Conservation (phyloP, 2,797 vertebrate genomes). For the Ataeniobius toweri region DNA sequence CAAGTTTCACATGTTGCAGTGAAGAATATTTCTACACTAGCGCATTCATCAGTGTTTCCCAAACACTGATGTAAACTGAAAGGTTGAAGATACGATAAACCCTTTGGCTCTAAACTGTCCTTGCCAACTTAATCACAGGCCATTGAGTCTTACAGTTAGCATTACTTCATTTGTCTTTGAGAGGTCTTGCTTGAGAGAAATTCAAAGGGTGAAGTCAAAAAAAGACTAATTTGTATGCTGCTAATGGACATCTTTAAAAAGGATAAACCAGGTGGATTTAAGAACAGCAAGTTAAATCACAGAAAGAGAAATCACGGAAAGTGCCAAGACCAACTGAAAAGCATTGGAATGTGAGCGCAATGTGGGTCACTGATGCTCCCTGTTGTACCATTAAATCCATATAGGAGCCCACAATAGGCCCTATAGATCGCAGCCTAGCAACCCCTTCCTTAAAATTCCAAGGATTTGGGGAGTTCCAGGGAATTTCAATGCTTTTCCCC, state of each 20-base stretch:
- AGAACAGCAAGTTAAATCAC: conserved; percentile 40
- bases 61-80: not conserved
- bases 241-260: conserved; percentile 34
- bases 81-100: conserved; percentile 13
- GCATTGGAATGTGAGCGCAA: conserved; percentile 69
- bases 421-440: conserved; percentile 79
- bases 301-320: conserved; percentile 44
- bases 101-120: conserved; percentile 8
- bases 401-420: conserved; percentile 70
- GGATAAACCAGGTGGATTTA: conserved; percentile 28
- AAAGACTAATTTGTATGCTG: conserved; percentile 3
- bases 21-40: not conserved
- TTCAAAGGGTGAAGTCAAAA: not conserved
- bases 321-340: conserved; percentile 60
- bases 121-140: conserved; percentile 46
- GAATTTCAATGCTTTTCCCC: conserved; percentile 64
- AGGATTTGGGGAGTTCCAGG: conserved; percentile 70
- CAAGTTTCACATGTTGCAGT: not conserved
- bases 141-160: not conserved
- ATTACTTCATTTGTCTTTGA: conserved; percentile 7
- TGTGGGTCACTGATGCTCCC: conserved; percentile 68
- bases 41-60: not conserved
- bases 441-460: conserved; percentile 76
- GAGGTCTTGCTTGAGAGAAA: conserved; percentile 10
- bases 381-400: conserved; percentile 66